Evolutionary conservation across 2,888 invertebrate genomes (phyloP).

Genomic region (Acleris emargana): DNA sequence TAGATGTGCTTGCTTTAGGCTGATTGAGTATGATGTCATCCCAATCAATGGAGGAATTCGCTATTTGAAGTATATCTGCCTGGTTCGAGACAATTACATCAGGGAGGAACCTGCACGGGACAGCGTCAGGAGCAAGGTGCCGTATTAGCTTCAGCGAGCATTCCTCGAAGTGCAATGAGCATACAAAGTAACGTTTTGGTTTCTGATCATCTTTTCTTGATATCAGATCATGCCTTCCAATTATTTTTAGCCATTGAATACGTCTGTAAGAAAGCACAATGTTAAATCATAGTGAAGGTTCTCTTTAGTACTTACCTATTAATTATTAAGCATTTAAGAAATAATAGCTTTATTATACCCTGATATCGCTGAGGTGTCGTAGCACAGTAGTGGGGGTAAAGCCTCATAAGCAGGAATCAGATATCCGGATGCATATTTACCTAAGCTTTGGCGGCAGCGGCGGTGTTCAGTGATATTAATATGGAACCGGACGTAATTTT

Average conservation of each 20-base stretch:
- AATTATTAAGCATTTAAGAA: too few relatives aligned
- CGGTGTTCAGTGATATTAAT: too few relatives aligned
- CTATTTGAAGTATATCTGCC: neutral
- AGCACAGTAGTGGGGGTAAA: too few relatives aligned
- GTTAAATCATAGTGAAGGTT: too few relatives aligned
- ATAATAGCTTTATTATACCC: too few relatives aligned
- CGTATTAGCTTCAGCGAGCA: neutral
- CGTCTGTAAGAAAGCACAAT: slow-evolving; percentile 13
- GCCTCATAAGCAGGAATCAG: too few relatives aligned
- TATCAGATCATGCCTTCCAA: slow-evolving; percentile 15
- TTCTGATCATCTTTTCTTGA: neutral
- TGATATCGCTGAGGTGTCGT: too few relatives aligned
- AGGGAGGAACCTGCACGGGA: slow-evolving; percentile 12
- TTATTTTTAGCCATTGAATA: slow-evolving; percentile 11
- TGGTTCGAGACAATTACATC: neutral
- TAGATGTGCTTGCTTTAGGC: neutral
- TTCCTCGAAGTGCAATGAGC: slow-evolving; percentile 18
- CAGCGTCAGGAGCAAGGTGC: neutral
- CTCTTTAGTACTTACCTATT: too few relatives aligned
- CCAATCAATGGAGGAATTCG: slow-evolving; percentile 2
- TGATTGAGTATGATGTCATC: slow-evolving; percentile 11
- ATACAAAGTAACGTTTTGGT: slow-evolving; percentile 5
- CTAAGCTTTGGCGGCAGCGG: too few relatives aligned
- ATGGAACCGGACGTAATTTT: too few relatives aligned
- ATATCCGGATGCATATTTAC: too few relatives aligned